A percentile compares a stretch with the other conserved stretches of the same genome.
phyloP scores from a whole-genome alignment of 2,113 vertebrate species.

The Aldabrachelys gigantea region DNA sequence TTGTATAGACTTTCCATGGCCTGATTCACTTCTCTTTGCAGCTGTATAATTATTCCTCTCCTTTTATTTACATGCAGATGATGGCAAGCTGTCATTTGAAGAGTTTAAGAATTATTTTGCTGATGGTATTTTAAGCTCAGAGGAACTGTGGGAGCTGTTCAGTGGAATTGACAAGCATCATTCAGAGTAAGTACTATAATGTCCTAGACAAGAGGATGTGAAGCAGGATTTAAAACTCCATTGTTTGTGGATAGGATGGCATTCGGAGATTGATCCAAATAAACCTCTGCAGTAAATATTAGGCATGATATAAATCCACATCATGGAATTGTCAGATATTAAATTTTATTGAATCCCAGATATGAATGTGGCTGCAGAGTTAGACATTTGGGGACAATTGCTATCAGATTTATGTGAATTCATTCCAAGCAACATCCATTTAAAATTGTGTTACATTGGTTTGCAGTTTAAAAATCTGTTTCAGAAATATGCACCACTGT shows the following conservation, averaged over 20 bases:
- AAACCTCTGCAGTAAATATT: slow-evolving; percentile 6
- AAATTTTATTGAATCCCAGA: background rate
- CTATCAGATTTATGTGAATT: background rate
- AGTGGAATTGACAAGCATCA: slow-evolving; percentile 88
- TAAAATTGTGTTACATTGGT: background rate
- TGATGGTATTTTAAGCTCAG: slow-evolving; percentile 91
- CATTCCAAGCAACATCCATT: background rate
- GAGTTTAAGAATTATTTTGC: slow-evolving; percentile 96
- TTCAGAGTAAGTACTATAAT: slow-evolving; percentile 83
- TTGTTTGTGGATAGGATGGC: background rate
- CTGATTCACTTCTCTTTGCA: slow-evolving; percentile 12
- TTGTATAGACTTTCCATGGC: background rate
- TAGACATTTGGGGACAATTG: background rate
- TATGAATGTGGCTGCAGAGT: background rate
- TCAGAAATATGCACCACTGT: background rate
- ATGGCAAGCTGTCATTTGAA: slow-evolving; percentile 96
- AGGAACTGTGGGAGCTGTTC: slow-evolving; percentile 93
- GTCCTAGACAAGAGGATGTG: background rate
- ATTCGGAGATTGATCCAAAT: slow-evolving; percentile 10
- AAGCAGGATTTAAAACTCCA: background rate
- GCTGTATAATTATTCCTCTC: slow-evolving; percentile 38
- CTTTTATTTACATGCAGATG: slow-evolving; percentile 82
- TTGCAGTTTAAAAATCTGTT: background rate
- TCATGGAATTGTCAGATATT: slow-evolving; percentile 2
- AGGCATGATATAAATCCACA: slow-evolving; percentile 33